Evolutionary conservation across 2,888 invertebrate genomes (phyloP).

Genomic region (Stenoptilia bipunctidactyla): DNA sequence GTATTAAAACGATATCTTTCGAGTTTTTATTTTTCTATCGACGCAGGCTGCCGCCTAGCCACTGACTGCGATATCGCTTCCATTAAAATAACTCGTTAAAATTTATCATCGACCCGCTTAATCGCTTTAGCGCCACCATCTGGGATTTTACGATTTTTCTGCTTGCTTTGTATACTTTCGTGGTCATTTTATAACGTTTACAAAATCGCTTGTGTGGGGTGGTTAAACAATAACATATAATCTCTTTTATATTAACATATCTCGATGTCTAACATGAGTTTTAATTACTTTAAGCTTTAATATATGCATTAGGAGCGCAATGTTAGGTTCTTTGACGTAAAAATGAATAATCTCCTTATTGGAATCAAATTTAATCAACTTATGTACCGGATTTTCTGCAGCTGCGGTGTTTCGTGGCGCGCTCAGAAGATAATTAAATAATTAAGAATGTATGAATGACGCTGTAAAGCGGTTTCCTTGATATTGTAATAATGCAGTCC

Average conservation of each 20-base stretch:
- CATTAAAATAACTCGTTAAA: slow-evolving; percentile 72
- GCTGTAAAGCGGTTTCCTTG: slow-evolving; percentile 60
- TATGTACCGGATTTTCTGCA: slow-evolving; percentile 45
- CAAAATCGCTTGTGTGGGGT: slow-evolving; percentile 50
- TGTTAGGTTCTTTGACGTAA: slow-evolving; percentile 24
- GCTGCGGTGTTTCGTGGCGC: slow-evolving; percentile 39
- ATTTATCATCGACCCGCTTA: slow-evolving; percentile 71
- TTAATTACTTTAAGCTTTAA: not conserved
- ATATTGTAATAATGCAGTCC: slow-evolving; percentile 68
- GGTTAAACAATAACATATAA: slow-evolving; percentile 29
- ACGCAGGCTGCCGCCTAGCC: slow-evolving; percentile 59
- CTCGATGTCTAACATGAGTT: not conserved
- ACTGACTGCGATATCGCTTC: slow-evolving; percentile 68
- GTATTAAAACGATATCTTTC: slow-evolving; percentile 51
- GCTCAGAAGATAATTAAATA: slow-evolving; percentile 66
- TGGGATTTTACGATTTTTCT: slow-evolving; percentile 71
- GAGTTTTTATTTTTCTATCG: slow-evolving; percentile 65
- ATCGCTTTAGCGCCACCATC: slow-evolving; percentile 70
- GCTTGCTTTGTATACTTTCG: slow-evolving; percentile 62
- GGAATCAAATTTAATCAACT: slow-evolving; percentile 56
- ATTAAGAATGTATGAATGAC: slow-evolving; percentile 68
- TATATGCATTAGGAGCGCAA: not conserved
- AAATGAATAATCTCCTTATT: slow-evolving; percentile 32
- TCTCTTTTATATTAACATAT: slow-evolving; percentile 23
- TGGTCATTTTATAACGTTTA: slow-evolving; percentile 61